Percentiles rank a stretch among this genome's conserved stretches.
These are phyloP conservation scores for Trichonephila inaurata DNA, from an alignment of 1,140 invertebrate genomes.

Conservation along the genomic window DNA sequence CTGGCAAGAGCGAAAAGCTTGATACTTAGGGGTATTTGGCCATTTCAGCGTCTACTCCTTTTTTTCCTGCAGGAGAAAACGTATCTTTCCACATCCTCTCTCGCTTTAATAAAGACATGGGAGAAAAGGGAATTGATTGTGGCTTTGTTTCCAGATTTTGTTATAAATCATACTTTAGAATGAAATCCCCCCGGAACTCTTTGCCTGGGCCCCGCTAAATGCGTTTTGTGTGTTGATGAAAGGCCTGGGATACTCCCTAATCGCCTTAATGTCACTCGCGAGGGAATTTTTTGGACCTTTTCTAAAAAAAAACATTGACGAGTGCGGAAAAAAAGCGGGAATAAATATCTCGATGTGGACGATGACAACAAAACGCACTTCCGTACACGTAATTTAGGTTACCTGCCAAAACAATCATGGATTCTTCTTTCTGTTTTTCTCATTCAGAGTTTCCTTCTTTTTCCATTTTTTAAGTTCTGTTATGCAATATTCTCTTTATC, in stretches of 20 bases:
- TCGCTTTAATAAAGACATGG: constrained; percentile 63
- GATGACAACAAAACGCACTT: constrained; percentile 75
- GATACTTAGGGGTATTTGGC: constrained; percentile 3
- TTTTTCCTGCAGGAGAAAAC: not conserved
- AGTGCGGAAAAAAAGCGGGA: constrained; percentile 14
- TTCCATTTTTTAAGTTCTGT: not conserved
- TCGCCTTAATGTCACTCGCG: constrained; percentile 67
- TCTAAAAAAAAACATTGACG: constrained; percentile 37
- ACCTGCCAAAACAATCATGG: constrained; percentile 12
- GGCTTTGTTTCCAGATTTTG: constrained; percentile 73
- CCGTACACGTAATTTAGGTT: constrained; percentile 57
- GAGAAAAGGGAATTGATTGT: constrained; percentile 68
- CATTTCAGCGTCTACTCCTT: constrained; percentile 4
- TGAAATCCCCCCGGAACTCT: constrained; percentile 29
- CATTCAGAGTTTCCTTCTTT: constrained; percentile 1
- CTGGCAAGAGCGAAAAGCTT: not conserved
- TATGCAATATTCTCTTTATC: constrained; percentile 1
- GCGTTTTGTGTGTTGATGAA: constrained; percentile 75
- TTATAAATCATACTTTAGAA: constrained; percentile 75
- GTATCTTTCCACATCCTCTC: not conserved
- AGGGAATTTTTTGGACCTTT: constrained; percentile 49
- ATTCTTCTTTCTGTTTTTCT: constrained; percentile 34
- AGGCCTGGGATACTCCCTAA: constrained; percentile 62
- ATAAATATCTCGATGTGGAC: constrained; percentile 38
- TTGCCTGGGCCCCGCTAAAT: constrained; percentile 36